Evolutionary conservation across 1,140 invertebrate genomes (phyloP).

Genomic region (Mamestra configurata): DNA sequence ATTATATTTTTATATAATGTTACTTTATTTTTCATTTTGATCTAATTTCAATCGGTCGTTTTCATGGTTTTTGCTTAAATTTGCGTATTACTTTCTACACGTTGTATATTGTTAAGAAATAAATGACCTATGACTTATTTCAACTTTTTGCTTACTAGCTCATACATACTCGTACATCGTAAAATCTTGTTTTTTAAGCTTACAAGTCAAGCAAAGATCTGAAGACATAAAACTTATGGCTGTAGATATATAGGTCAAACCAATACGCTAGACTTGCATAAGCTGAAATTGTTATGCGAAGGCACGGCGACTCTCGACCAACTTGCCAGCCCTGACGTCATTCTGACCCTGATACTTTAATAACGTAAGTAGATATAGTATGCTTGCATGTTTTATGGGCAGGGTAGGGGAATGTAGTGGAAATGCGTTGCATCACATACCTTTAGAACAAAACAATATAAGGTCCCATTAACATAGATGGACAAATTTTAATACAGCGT

Average conservation of each 20-base stretch:
- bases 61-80: no score
- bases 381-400: neutral
- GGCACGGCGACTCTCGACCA: constrained; percentile 54
- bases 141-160: no score
- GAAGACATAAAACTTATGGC: constrained; percentile 4
- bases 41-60: no score
- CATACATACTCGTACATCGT: no score
- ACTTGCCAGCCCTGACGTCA: constrained; percentile 52
- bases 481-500: no score
- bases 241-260: constrained; percentile 45
- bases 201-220: constrained; percentile 8
- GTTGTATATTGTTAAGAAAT: no score
- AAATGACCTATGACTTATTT: no score
- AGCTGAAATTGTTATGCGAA: constrained; percentile 60
- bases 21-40: no score
- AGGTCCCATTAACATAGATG: no score
- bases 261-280: constrained; percentile 43
- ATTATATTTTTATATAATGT: no score
- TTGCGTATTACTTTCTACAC: no score
- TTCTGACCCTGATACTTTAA: constrained; percentile 39
- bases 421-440: neutral
- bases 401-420: neutral
- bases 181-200: neutral
- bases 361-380: constrained; percentile 7
- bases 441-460: neutral